Evolutionary conservation across 1,140 invertebrate genomes (phyloP), one percentile per base, ranked within the genome.

Genomic region (Papilio aristodemus): DNA sequence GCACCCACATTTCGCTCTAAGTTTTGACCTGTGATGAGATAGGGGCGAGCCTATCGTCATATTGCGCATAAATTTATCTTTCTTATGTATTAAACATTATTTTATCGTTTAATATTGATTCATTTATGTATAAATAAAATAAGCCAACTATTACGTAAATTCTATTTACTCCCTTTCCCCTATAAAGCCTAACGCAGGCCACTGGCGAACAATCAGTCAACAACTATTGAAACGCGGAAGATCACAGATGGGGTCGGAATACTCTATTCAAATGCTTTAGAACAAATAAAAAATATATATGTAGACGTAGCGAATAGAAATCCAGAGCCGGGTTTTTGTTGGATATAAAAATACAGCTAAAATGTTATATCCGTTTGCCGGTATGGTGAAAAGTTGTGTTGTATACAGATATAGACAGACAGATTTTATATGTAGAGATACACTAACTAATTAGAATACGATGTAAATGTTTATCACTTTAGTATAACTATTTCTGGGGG

Each of bases 141-240:
- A 6, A 32, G 6, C 27, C 2, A 32, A 32, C 2, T 32, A 54
- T 22, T 54, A 25, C 19, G 1, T 0, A 22, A 22, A 22, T 54
- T 62, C 0, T 10, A 62, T 62, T 62, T 19, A 38, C 37, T 0
- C 14, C 59, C 10, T 39, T 62, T 22, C 38, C 37, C 17, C 14
- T 8, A 36, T 13, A 1, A 19, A 62, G n/a, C 59, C 59, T 39
- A 62, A 39, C 59, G n/a, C 14, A 17, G 59, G 37, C 14, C 10
- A 39, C 17, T 22, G 59, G 59, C 39, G 59, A 62, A 62, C 59
- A 62, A 62, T 62, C 14, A 39, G 59, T 62, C 32, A 62, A n/a
- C n/a, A n/a, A 62, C 59, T 62, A 62, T 62, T 62, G 59, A 62
- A 62, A 39, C 13, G 59, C 36, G 22, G 32, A 36, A 39, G 59